phyloP scores from a whole-genome alignment of 2,113 vertebrate species.

The Entosphenus tridentatus region DNA sequence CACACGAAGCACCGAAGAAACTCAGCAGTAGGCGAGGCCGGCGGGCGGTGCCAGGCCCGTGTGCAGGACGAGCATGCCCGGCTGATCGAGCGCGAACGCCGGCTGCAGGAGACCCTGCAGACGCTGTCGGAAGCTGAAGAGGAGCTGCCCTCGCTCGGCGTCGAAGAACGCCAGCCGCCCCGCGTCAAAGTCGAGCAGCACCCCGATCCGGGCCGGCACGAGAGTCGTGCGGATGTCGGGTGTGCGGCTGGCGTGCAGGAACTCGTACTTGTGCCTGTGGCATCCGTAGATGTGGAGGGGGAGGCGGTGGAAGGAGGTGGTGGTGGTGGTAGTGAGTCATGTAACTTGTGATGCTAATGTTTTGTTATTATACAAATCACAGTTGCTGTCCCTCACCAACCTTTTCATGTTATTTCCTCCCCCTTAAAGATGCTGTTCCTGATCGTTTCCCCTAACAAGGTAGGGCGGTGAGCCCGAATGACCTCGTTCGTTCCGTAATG shows the following conservation, averaged over 20 bases:
- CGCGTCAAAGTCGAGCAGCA: constrained; percentile 45
- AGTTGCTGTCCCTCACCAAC: too few species aligned
- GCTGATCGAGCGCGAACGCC: constrained; percentile 46
- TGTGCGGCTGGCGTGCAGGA: constrained; percentile 39
- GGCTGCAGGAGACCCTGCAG: constrained; percentile 41
- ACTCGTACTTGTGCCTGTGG: constrained; percentile 39
- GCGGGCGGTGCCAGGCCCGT: constrained; percentile 40
- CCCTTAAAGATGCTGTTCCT: too few species aligned
- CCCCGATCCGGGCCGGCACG: constrained; percentile 32
- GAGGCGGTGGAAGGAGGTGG: too few species aligned
- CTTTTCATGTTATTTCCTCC: too few species aligned
- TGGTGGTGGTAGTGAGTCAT: too few species aligned
- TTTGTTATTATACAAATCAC: too few species aligned
- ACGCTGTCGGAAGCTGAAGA: constrained; percentile 36
- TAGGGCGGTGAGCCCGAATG: too few species aligned
- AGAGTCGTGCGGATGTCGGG: constrained; percentile 37
- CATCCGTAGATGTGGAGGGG: not conserved
- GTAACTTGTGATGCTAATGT: too few species aligned
- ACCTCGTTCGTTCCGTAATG: too few species aligned
- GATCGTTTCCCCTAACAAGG: too few species aligned
- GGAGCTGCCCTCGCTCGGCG: constrained; percentile 39
- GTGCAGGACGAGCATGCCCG: constrained; percentile 40
- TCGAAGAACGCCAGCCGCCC: constrained; percentile 58
- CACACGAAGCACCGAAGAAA: too few species aligned
- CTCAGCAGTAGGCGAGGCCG: too few species aligned